These are phyloP conservation scores for Platichthys flesus DNA, from an alignment of 2,113 vertebrate species.

Conservation along the genomic window DNA sequence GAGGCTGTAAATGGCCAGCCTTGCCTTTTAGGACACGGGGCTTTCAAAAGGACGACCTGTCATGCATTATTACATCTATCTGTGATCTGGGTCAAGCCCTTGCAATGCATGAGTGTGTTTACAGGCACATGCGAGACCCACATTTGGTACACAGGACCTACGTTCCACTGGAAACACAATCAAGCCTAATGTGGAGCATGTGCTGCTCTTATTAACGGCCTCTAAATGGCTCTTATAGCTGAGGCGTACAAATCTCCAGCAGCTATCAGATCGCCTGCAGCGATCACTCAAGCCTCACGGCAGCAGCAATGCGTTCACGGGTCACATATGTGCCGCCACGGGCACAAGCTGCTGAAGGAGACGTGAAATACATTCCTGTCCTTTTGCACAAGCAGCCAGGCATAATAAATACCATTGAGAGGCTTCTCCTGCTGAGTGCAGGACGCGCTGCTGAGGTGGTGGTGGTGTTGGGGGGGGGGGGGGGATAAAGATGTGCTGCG, in stretches of 20 bases:
- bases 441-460: slow-evolving; percentile 8
- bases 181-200: slow-evolving; percentile 49
- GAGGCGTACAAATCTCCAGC: slow-evolving; percentile 15
- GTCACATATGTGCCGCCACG: slow-evolving; percentile 44
- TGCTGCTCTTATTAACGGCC: slow-evolving; percentile 53
- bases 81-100: slow-evolving; percentile 80
- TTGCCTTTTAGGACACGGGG: slow-evolving; percentile 67
- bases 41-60: slow-evolving; percentile 81
- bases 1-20: slow-evolving; percentile 58
- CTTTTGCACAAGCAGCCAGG: slow-evolving; percentile 52
- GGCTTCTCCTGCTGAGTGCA: slow-evolving; percentile 31
- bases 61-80: slow-evolving; percentile 74
- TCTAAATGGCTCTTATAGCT: slow-evolving; percentile 38
- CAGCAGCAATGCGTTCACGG: slow-evolving; percentile 16
- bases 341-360: slow-evolving; percentile 51
- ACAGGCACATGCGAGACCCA: slow-evolving; percentile 47
- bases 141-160: slow-evolving; percentile 33
- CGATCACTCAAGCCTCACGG: slow-evolving; percentile 28
- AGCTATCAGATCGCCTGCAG: slow-evolving; percentile 31
- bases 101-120: slow-evolving; percentile 71
- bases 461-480: too few relatives aligned
- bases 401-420: slow-evolving; percentile 47
- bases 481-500: slow-evolving; percentile 36
- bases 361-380: slow-evolving; percentile 39
- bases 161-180: slow-evolving; percentile 61